Conservation (phyloP, 2,797 vertebrate genomes). For the Pyrocephalus nanus region DNA sequence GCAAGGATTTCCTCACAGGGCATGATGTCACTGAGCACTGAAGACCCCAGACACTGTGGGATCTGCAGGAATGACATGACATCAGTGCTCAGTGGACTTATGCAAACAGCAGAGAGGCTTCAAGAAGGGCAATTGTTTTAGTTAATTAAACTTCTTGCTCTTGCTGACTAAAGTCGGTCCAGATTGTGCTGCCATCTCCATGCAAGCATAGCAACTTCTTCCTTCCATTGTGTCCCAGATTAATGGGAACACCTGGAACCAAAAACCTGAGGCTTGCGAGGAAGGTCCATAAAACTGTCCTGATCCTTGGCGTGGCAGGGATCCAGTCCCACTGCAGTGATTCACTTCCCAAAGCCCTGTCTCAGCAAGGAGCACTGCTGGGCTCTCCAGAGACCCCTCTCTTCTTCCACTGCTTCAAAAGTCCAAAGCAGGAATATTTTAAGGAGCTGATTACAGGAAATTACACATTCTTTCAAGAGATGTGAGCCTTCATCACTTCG, state of each 20-base stretch:
- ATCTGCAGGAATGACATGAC: neutral
- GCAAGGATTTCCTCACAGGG: neutral
- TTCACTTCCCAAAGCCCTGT: constrained; percentile 32
- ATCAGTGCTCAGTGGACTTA: neutral
- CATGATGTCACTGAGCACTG: neutral
- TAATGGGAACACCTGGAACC: constrained; percentile 48
- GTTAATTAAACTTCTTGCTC: neutral
- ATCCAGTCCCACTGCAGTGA: constrained; percentile 36
- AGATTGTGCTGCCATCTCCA: neutral
- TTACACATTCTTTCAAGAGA: constrained; percentile 5
- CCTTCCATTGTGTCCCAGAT: constrained; percentile 39
- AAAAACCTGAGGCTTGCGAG: neutral
- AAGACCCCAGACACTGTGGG: neutral
- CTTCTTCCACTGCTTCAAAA: constrained; percentile 6
- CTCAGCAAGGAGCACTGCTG: constrained; percentile 19
- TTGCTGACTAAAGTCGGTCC: neutral
- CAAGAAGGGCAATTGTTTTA: neutral
- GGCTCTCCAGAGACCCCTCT: constrained; percentile 5
- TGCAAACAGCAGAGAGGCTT: neutral
- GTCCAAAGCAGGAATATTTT: constrained; percentile 15
- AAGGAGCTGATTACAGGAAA: constrained; percentile 22
- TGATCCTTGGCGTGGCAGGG: neutral
- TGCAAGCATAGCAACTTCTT: constrained; percentile 37
- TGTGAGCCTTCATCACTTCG: fast-evolving
- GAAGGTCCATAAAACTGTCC: constrained; percentile 49